Conservation (phyloP, 1,140 invertebrate genomes). For the Cotesia chilonis region DNA sequence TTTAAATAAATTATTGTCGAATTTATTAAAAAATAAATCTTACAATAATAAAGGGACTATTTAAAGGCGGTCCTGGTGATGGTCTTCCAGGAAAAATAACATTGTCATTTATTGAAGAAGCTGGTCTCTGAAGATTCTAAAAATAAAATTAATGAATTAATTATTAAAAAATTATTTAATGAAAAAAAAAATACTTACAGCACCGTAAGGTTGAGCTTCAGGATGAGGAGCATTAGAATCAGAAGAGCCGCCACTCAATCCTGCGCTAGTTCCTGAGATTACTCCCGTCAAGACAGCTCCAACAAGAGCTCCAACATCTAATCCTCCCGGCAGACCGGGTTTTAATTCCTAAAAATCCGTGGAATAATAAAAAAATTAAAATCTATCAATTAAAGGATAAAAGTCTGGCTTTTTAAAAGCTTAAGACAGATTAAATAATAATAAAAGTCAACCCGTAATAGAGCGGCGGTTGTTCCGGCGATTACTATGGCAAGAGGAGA, state of each 20-base stretch:
- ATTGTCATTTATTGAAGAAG: constrained; percentile 15
- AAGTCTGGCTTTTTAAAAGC: constrained; percentile 1
- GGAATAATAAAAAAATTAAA: not conserved
- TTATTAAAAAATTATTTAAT: not conserved
- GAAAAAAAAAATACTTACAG: constrained; percentile 18
- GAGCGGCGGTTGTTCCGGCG: constrained; percentile 50
- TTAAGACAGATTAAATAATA: constrained; percentile 15
- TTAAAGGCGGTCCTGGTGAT: constrained; percentile 20
- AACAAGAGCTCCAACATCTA: constrained; percentile 54
- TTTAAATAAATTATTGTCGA: too few species aligned
- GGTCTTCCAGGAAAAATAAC: constrained; percentile 9
- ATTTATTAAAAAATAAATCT: not conserved
- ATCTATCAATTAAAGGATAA: constrained; percentile 17
- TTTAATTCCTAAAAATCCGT: constrained; percentile 44
- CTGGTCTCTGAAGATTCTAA: constrained; percentile 10
- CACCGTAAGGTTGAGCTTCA: constrained; percentile 16
- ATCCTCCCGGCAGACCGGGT: constrained; percentile 42
- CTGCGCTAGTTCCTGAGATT: constrained; percentile 56
- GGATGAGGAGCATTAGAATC: not conserved
- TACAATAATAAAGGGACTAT: constrained; percentile 20
- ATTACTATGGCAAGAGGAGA: constrained; percentile 52
- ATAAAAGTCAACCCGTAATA: constrained; percentile 54
- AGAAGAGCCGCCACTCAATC: constrained; percentile 48
- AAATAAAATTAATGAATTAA: not conserved
- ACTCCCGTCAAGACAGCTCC: constrained; percentile 54